Base-by-base conservation (phyloP, 2,888 invertebrate species). In the Ormyrus rosae region DNA sequence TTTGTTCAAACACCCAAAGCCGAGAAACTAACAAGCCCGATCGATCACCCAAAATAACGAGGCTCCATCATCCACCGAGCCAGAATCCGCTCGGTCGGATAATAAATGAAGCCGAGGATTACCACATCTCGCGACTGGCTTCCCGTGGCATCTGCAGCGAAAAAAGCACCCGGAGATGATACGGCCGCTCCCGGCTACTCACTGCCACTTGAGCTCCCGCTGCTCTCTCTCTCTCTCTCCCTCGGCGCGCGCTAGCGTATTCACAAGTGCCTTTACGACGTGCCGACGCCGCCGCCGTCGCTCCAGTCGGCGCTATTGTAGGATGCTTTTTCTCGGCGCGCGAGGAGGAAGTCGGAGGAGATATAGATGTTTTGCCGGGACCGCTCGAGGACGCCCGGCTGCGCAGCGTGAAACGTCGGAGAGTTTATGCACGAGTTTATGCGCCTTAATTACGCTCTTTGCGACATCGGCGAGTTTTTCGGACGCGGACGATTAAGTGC, bases 161-260 rank as follows among this genome's bases (percentile, higher is more conserved):
- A 34, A 19, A 50, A 11, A 34, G 63, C 73, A 78, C 73, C 72
- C 68, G 68, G 58, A 61, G 61, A 69, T 63, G 68, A 75, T 60
- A 60, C 55, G 13, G 61, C 6, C 11, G 51, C 13, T 19, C 68
- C 19, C 58, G 58, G 51, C 19, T 76, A 61, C 76, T 55, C 19
- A 78, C 72, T 64, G 78, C 61, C 72, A 78, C 78, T 78, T 64
- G 78, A 78, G 76, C 8, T 13, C 34, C 51, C 46, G 13, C 50
- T 13, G 19, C 72, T 45, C 60, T 63, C 11, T 56, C 19, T 63
- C 73, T 13, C 45, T 8, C 51, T 7, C 56, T 50, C 11, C 7
- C 19, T 19, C 9, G 64, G 45, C 5, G n/a, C 45, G 48, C 55
- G n/a, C 6, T 61, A 45, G 51, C 19, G 2, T 19, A 19, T 19